Base-by-base conservation (phyloP, 1,140 invertebrate genomes). In the Danaus plexippus region DNA sequence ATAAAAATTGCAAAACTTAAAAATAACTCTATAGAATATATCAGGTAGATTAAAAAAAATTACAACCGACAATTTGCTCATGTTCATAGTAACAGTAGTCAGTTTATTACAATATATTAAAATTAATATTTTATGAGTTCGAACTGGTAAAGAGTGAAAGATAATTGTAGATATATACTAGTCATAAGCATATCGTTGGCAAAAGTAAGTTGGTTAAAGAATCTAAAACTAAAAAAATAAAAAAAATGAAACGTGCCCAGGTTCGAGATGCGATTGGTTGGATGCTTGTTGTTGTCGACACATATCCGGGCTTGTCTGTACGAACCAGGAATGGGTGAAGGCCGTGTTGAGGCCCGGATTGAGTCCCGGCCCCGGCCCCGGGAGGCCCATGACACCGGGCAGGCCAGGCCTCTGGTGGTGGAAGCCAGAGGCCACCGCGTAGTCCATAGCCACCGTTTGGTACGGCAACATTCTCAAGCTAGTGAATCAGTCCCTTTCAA, bases 261-360 rank as follows among this genome's bases (percentile, higher is more conserved):
- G 93, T 91, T 95, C 93, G 89, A 95, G 92, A 89, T 94, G 92
- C 90, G 93, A 92, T 82, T 89, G 89, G 85, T 90, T 89, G 70
- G 88, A 94, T 89, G 93, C 93, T 88, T 92, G 91, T 86, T 86
- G 83, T 85, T 89, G 89, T 78, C 92, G 92, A 92, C 93, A 95
- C 86, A 95, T 91, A 90, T 95, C 93, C 90, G 89, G 88, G 69
- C 93, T 92, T 90, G 94, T 82, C 87, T 88, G 94, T 92, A 95
- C 94, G 90, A 95, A 95, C 94, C 94, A 96, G 88, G 94, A 95
- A 90, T 95, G 94, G 77, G 93, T 93, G 90, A 95, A 96, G 74
- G 92, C 91, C 74, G 90, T 88, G 71, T 87, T 88, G 22, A 86
- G 75, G 61, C 80, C 80, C 22, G 80, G 83, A 63, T 83, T 86